Percentiles rank a stretch among this genome's conserved stretches.
phyloP scores from a whole-genome alignment of 2,113 vertebrate species.

The Chaetodon auriga region DNA sequence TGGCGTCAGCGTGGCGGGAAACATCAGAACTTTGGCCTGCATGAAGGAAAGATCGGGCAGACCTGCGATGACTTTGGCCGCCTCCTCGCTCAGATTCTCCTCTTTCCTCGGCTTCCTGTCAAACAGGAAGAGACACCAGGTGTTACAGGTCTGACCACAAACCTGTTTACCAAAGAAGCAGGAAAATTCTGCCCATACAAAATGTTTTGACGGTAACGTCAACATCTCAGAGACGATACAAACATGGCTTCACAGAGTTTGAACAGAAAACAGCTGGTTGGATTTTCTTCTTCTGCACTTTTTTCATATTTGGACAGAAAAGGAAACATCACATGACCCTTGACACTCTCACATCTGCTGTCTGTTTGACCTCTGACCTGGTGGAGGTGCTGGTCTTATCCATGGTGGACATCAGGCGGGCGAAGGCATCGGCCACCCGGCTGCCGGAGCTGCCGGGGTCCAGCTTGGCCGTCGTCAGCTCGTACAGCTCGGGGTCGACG shows the following conservation, averaged over 20 bases:
- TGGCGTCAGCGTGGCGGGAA: conserved; percentile 94
- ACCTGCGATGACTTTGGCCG: conserved; percentile 90
- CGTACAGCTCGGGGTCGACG: conserved; percentile 97
- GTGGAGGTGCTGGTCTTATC: conserved; percentile 97
- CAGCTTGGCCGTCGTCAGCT: conserved; percentile 95
- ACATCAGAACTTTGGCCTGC: conserved; percentile 99
- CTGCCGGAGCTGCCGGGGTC: conserved; percentile 86
- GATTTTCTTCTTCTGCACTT: too few species aligned
- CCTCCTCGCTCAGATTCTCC: conserved; percentile 95
- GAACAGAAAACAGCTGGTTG: background rate
- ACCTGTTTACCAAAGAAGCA: background rate
- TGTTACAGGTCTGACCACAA: background rate
- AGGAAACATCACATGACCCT: background rate
- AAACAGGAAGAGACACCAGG: background rate
- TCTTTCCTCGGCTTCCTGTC: conserved; percentile 92
- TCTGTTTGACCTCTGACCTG: conserved; percentile 79
- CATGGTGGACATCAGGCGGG: conserved; percentile 96
- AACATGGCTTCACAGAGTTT: too few species aligned
- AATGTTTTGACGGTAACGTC: too few species aligned
- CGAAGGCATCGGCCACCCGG: conserved; percentile 93
- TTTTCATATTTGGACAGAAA: too few species aligned
- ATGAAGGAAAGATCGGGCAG: conserved; percentile 98
- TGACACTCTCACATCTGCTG: background rate
- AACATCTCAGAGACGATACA: too few species aligned
- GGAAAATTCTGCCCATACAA: too few species aligned